phyloP scores from a whole-genome alignment of 2,888 invertebrate species.

The Rhaphigaster nebulosa region DNA sequence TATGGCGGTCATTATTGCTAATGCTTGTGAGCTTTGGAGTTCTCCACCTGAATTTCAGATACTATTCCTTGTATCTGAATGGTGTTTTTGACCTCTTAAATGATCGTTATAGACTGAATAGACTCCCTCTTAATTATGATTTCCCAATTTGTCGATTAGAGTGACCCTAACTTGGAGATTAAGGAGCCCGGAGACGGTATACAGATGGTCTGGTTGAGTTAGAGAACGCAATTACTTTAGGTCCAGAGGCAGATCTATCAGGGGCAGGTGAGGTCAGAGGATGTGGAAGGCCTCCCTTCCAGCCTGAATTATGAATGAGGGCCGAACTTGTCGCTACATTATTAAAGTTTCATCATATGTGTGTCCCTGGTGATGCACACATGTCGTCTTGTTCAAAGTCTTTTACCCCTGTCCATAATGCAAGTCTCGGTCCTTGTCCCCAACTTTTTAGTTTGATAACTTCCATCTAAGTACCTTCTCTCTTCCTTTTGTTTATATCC shows the following conservation, averaged over 20 bases:
- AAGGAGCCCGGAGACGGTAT: background rate
- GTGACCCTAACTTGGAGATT: background rate
- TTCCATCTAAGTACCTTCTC: background rate
- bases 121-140: background rate
- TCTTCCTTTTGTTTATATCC: background rate
- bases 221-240: constrained; percentile 16
- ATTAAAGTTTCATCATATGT: constrained; percentile 47
- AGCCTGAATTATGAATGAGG: constrained; percentile 42
- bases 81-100: background rate
- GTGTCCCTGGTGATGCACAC: constrained; percentile 42
- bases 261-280: constrained; percentile 21
- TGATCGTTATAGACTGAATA: background rate
- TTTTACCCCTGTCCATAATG: constrained; percentile 36
- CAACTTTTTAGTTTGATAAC: constrained; percentile 24
- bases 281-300: background rate
- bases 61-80: background rate
- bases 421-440: constrained; percentile 1
- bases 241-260: constrained; percentile 18
- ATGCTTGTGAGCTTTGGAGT: background rate
- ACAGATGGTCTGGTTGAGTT: background rate
- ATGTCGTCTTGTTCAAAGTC: constrained; percentile 47
- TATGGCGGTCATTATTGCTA: no score
- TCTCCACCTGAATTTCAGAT: background rate
- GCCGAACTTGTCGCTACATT: constrained; percentile 45
- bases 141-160: background rate